Evolutionary conservation across 2,797 vertebrate species (phyloP).

Genomic region (Botia kubotai): DNA sequence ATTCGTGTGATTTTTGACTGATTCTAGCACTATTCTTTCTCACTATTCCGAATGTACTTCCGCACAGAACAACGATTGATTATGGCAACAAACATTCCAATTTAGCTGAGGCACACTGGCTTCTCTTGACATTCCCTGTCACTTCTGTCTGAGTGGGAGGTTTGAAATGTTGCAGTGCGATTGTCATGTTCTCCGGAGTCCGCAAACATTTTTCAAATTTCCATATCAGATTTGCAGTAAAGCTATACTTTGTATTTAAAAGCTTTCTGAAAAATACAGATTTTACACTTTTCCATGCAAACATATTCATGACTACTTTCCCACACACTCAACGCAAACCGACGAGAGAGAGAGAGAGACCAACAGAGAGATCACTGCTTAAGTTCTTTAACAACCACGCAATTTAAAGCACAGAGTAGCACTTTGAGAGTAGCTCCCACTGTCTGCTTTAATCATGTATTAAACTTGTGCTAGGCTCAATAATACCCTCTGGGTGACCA

Average conservation of each 20-base stretch:
- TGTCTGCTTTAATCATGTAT: constrained; percentile 67
- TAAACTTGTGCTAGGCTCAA: constrained; percentile 59
- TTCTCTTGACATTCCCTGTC: constrained; percentile 25
- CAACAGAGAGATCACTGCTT: constrained; percentile 13
- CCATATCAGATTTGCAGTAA: constrained; percentile 1
- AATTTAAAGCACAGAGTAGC: constrained; percentile 9
- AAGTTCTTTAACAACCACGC: constrained; percentile 10
- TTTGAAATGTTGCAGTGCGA: constrained; percentile 15
- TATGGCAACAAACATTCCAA: constrained; percentile 14
- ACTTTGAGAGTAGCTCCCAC: constrained; percentile 14
- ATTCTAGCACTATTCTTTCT: neutral
- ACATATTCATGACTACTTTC: neutral
- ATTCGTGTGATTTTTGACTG: neutral
- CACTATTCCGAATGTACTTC: neutral
- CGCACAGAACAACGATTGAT: constrained; percentile 1
- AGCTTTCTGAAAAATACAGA: neutral
- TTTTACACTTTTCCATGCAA: neutral
- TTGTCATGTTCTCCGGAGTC: constrained; percentile 2
- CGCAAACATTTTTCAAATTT: neutral
- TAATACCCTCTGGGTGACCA: constrained; percentile 58
- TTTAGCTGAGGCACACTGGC: constrained; percentile 2
- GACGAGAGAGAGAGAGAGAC: neutral
- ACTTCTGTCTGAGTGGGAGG: constrained; percentile 11
- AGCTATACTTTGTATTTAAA: neutral
- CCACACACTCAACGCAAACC: neutral